Evolutionary conservation across 2,113 vertebrate species (phyloP).

Genomic region (Scalopus aquaticus): DNA sequence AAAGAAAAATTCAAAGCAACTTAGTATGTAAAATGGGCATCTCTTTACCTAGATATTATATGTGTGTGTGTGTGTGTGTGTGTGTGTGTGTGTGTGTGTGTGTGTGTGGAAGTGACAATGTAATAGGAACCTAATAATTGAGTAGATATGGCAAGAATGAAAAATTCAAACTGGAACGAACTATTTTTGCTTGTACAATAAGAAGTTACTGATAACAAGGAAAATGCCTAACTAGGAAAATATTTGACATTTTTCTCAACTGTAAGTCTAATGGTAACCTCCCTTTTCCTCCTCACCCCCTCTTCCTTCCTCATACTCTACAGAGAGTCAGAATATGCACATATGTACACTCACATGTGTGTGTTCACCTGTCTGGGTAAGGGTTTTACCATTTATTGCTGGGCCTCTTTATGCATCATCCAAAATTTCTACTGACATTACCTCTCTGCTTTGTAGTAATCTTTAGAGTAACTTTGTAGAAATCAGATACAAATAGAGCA

Average conservation of each 20-base stretch:
- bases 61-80: neutral
- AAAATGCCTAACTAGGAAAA: neutral
- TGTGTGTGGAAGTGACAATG: neutral
- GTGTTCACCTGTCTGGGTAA: neutral
- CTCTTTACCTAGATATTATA: neutral
- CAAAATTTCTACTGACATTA: neutral
- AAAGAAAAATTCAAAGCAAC: constrained; percentile 34
- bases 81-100: neutral
- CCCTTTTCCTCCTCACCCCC: too few relatives aligned
- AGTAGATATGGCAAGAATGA: neutral
- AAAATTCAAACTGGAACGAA: neutral
- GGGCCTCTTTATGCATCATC: neutral
- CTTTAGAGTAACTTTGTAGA: neutral
- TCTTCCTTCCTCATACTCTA: too few relatives aligned
- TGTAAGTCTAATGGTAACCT: neutral
- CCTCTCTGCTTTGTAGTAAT: neutral
- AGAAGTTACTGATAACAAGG: neutral
- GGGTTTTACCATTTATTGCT: neutral
- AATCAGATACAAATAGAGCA: neutral
- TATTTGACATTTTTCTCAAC: neutral
- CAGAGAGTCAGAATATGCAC: neutral
- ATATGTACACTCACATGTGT: too few relatives aligned
- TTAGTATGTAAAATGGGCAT: neutral
- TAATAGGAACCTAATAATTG: neutral
- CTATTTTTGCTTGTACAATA: neutral